Conservation (phyloP, 2,888 invertebrate species). For the Parelbella ahira region DNA sequence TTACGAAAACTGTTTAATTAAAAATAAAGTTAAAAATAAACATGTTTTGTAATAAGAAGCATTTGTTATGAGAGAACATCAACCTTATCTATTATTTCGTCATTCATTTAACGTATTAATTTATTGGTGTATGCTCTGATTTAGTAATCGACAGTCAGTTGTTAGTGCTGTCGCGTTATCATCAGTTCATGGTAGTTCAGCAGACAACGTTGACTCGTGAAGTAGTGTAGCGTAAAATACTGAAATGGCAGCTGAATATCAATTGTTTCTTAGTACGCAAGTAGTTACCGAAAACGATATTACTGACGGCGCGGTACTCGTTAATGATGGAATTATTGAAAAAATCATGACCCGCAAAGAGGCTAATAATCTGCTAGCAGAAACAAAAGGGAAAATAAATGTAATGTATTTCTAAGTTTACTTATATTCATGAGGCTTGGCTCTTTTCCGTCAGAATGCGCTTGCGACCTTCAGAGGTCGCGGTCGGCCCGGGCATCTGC, state of each 20-base stretch:
- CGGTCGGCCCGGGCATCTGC: conserved; percentile 32
- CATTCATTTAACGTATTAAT: conserved; percentile 20
- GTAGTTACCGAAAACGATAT: conserved; percentile 77
- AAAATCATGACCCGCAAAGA: conserved; percentile 70
- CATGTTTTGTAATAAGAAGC: no score
- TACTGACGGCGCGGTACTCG: conserved; percentile 81
- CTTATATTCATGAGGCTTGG: conserved; percentile 24
- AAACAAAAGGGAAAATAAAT: conserved; percentile 72
- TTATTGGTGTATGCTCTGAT: conserved; percentile 29
- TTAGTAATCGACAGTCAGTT: conserved; percentile 30
- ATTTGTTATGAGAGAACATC: no score
- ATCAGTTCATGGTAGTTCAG: conserved; percentile 33
- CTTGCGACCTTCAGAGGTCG: conserved; percentile 34
- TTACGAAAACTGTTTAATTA: no score
- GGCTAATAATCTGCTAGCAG: conserved; percentile 65
- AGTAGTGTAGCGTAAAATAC: conserved; percentile 35
- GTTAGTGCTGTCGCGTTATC: no score
- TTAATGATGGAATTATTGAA: conserved; percentile 78
- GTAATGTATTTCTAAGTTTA: conserved; percentile 46
- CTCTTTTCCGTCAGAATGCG: conserved; percentile 29
- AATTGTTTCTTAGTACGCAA: conserved; percentile 66
- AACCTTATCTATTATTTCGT: conserved; percentile 8
- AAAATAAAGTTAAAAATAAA: no score
- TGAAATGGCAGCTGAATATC: conserved; percentile 45
- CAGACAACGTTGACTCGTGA: conserved; percentile 34